A percentile compares a stretch with the other conserved stretches of the same genome.
Evolutionary conservation across 2,888 invertebrate species (phyloP).

Genomic region (Adelognathus sp.): DNA sequence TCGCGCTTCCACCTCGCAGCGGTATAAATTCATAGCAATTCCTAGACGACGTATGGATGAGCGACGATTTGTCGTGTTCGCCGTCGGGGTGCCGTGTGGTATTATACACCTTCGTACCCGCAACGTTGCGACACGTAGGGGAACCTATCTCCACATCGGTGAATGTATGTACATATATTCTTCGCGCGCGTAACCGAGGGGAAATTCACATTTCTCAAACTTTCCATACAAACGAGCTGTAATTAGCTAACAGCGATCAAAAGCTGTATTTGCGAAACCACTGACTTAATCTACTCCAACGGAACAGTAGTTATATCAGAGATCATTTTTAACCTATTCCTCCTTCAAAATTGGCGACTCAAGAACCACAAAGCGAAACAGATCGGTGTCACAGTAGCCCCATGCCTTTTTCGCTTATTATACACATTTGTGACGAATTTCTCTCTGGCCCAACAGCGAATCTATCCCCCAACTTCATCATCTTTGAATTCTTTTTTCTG

Average conservation of each 20-base stretch:
- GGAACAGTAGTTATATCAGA: no score
- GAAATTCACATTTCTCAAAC: neutral
- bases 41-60: conserved; percentile 25
- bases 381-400: no score
- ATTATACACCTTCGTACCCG: conserved; percentile 18
- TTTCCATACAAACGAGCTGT: neutral
- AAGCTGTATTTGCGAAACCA: neutral
- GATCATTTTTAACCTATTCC: no score
- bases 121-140: neutral
- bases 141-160: neutral
- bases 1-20: neutral
- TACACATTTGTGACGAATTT: no score
- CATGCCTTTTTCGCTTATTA: no score
- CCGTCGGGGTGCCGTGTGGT: neutral
- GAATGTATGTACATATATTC: conserved; percentile 15
- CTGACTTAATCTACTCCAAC: no score
- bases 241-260: neutral
- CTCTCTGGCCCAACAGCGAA: no score
- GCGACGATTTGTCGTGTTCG: conserved; percentile 29
- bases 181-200: neutral
- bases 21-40: conserved; percentile 55
- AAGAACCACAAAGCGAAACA: no score
- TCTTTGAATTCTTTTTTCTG: no score
- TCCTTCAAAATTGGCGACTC: no score
- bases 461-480: no score